These are phyloP conservation scores for Parauchenoglanis ngamensis DNA, from an alignment of 2,797 vertebrate species.

Conservation along the genomic window DNA sequence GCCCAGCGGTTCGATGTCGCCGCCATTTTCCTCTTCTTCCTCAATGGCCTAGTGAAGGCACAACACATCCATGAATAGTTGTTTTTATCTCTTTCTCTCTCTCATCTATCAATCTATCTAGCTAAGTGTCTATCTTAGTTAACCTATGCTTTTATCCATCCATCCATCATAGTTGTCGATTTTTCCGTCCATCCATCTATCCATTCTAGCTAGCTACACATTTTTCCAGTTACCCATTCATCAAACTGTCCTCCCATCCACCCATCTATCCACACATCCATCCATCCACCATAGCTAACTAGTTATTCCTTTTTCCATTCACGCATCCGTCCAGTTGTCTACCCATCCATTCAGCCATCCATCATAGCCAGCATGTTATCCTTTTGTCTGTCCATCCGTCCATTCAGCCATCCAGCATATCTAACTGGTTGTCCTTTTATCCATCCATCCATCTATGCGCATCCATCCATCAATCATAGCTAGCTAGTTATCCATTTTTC, in stretches of 20 bases:
- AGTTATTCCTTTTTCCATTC: background rate
- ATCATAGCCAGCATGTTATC: background rate
- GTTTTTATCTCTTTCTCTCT: background rate
- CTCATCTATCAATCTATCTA: background rate
- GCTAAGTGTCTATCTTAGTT: too few species aligned
- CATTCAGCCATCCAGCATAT: background rate
- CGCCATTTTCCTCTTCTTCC: constrained; percentile 61
- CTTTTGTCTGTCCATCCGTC: background rate
- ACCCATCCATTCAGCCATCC: background rate
- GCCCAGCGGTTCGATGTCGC: constrained; percentile 72
- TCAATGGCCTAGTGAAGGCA: constrained; percentile 56
- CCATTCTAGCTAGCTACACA: background rate
- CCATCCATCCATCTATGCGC: too few species aligned
- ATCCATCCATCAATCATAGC: background rate
- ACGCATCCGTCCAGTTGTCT: background rate
- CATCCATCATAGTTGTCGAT: background rate
- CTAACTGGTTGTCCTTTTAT: too few species aligned
- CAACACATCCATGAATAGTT: background rate
- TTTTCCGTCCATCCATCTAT: too few species aligned
- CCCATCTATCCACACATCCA: too few species aligned
- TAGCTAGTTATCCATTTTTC: background rate
- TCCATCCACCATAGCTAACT: background rate
- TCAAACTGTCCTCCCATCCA: background rate
- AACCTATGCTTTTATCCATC: background rate
- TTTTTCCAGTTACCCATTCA: too few species aligned